Evolutionary conservation across 1,140 invertebrate species (phyloP).

Genomic region (Pseudomyrmex flavicornis): DNA sequence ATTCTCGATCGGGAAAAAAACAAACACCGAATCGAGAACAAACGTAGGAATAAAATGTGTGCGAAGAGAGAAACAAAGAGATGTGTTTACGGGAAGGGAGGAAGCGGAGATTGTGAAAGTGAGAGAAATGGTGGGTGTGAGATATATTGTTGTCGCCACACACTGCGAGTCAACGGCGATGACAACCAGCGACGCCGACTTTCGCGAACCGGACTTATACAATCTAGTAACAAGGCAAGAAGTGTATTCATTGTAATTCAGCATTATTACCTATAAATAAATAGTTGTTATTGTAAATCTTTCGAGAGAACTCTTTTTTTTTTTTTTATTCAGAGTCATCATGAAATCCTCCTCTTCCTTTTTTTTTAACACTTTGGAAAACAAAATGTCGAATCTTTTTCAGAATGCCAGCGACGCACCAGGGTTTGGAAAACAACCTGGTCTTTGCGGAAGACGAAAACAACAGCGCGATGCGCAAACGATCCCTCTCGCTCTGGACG

Average conservation of each 20-base stretch:
- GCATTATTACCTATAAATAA: constrained; percentile 86
- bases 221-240: constrained; percentile 84
- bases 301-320: not conserved
- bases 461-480: constrained; percentile 13
- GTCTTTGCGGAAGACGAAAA: constrained; percentile 10
- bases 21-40: not conserved
- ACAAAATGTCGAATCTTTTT: too few relatives aligned
- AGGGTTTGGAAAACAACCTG: not conserved
- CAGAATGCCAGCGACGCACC: too few relatives aligned
- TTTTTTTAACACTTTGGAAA: constrained; percentile 10
- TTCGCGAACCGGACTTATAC: constrained; percentile 79
- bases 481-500: not conserved
- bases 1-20: constrained; percentile 27
- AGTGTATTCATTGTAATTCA: constrained; percentile 86
- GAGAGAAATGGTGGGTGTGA: not conserved
- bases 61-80: not conserved
- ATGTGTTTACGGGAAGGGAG: constrained; percentile 17
- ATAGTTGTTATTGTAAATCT: constrained; percentile 85
- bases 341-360: not conserved
- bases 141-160: constrained; percentile 58
- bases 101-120: constrained; percentile 46
- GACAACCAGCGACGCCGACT: constrained; percentile 77
- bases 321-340: not conserved
- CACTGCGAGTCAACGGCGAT: constrained; percentile 65
- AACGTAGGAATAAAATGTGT: not conserved